Base-by-base conservation (phyloP, 1,140 invertebrate genomes). In the Choristoneura fumiferana region DNA sequence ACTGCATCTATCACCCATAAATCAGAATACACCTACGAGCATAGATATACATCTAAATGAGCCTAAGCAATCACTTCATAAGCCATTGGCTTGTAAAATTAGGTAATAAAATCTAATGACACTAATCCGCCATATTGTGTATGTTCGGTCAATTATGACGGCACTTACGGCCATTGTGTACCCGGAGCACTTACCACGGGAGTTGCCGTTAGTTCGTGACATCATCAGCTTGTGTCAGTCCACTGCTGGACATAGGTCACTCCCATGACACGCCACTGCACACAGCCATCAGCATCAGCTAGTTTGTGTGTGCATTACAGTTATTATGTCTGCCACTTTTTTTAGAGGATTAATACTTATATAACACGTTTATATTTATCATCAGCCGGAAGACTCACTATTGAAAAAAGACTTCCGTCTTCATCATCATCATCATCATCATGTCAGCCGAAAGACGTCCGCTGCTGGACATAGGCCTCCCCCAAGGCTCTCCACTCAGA, bases 41-140 rank as follows among this genome's bases (percentile, higher is more conserved):
- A n/a, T n/a, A n/a, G n/a, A n/a, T n/a, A n/a, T 29, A 29, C 22
- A 6, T 29, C 22, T 3, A 29, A 29, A 29, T 29, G 2, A 29
- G 6, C 22, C 22, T 3, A 29, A 29, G 22, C 22, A 29, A 29
- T 29, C 43, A 49, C 43, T 49, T 49, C 4, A 18, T 49, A 49
- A 49, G 8, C 22, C 18, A 57, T 43, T 57, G 39, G 29, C 39
- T 18, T 57, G 55, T 57, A 45, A 45, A 57, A 57, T 57, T 45
- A 57, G 13, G 55, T 57, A 43, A 57, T 57, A 57, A 57, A 57
- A 57, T 45, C 14, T 57, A 57, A 57, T 57, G 13, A 12, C 33
- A 33, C 15, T 36, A 36, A 39, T 40, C 9, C 17, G 38, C 1
- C 29, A 57, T 57, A 40, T 57, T 39, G 13, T 40, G 55, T 57